Evolutionary conservation across 2,113 vertebrate species (phyloP).

Genomic region (Peromyscus leucopus): DNA sequence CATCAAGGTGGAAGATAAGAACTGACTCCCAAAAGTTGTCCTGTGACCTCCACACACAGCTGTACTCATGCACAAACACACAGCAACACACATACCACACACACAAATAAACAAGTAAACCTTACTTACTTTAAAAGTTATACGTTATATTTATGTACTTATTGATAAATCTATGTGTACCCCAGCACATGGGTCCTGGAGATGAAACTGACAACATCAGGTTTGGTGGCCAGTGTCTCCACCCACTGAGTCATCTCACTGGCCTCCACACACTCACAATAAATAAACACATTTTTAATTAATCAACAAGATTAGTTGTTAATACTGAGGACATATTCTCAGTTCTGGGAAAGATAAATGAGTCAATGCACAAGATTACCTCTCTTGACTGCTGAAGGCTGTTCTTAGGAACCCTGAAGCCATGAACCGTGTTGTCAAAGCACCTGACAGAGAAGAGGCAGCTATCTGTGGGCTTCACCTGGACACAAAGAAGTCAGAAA

Average conservation of each 20-base stretch:
- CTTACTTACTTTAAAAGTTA: not conserved
- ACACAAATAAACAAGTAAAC: not conserved
- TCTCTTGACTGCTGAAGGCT: conserved; percentile 91
- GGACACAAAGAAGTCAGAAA: conserved; percentile 67
- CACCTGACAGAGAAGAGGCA: conserved; percentile 95
- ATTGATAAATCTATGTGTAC: not conserved
- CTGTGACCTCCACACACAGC: not conserved
- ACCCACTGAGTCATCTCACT: not conserved
- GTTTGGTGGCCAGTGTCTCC: not conserved
- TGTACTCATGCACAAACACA: too few species aligned
- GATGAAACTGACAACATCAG: not conserved
- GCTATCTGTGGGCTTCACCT: conserved; percentile 91
- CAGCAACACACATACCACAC: not conserved
- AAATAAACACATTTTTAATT: not conserved
- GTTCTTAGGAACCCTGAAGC: conserved; percentile 95
- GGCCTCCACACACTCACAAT: not conserved
- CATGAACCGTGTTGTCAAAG: conserved; percentile 96
- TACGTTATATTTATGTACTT: not conserved
- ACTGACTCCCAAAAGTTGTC: not conserved
- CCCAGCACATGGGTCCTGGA: not conserved
- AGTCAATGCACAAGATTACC: conserved; percentile 84
- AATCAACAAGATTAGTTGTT: not conserved
- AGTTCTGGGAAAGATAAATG: conserved; percentile 2
- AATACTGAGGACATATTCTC: not conserved
- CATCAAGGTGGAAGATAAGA: not conserved